These are phyloP conservation scores for Molothrus aeneus DNA, from an alignment of 2,797 vertebrate species.

Conservation along the genomic window DNA sequence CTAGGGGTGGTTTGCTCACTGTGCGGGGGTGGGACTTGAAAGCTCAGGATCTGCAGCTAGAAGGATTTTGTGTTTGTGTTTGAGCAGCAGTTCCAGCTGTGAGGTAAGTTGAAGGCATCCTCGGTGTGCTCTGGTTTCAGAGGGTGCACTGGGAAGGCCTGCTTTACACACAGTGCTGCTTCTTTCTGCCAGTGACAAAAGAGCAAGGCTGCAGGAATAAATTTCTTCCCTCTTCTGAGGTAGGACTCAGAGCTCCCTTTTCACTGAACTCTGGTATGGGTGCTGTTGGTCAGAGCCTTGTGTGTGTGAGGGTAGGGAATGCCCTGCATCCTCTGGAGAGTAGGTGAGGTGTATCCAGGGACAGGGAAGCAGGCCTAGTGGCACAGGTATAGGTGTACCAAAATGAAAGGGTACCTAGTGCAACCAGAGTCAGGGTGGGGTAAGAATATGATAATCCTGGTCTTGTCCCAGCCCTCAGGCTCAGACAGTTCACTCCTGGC, in stretches of 20 bases:
- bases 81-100: background rate
- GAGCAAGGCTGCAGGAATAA: background rate
- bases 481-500: background rate
- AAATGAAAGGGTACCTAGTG: background rate
- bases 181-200: background rate
- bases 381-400: background rate
- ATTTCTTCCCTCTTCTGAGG: background rate
- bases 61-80: background rate
- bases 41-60: background rate
- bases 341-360: background rate
- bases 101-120: background rate
- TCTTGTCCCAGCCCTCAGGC: background rate
- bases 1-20: background rate
- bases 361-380: background rate
- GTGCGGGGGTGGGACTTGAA: background rate
- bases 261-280: accelerated
- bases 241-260: background rate
- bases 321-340: background rate
- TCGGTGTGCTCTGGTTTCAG: accelerated
- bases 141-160: background rate
- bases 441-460: background rate
- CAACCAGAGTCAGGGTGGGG: background rate
- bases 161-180: background rate
- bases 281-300: background rate
- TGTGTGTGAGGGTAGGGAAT: background rate